These are phyloP conservation scores for Seira sanloemensis DNA, from an alignment of 2,888 invertebrate species.

Conservation along the genomic window DNA sequence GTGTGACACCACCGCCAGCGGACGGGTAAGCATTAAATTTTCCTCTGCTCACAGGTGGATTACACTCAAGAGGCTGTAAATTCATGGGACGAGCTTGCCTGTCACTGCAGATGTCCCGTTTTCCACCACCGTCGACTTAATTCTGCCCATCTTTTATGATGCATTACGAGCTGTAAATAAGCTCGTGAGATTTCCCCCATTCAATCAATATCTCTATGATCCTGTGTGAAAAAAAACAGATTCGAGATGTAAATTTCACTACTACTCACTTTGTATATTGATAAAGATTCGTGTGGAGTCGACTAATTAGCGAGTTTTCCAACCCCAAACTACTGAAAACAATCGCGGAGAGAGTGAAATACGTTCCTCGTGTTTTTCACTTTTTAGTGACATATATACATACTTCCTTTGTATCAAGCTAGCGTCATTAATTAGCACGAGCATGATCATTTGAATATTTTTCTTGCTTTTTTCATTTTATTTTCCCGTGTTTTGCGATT, in stretches of 20 bases:
- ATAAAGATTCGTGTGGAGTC: no score
- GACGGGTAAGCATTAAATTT: conserved; percentile 68
- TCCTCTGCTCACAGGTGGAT: conserved; percentile 70
- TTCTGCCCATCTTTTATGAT: neutral
- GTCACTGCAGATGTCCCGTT: conserved; percentile 50
- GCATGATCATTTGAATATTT: neutral
- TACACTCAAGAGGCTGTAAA: conserved; percentile 65
- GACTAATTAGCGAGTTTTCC: conserved; percentile 31
- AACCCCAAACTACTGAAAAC: conserved; percentile 18
- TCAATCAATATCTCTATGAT: no score
- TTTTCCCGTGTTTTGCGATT: no score
- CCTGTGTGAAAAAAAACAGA: no score
- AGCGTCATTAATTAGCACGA: no score
- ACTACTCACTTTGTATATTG: no score
- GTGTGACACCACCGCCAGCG: conserved; percentile 22
- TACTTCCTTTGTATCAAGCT: no score
- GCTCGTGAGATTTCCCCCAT: no score
- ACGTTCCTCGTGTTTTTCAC: no score
- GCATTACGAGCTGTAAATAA: neutral
- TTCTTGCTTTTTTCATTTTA: no score
- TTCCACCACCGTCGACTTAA: conserved; percentile 14
- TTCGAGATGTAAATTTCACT: no score
- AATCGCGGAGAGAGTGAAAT: conserved; percentile 6
- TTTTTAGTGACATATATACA: no score
- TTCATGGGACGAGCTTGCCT: conserved; percentile 64